Percentiles rank a stretch among this genome's conserved stretches.
phyloP scores from a whole-genome alignment of 2,113 vertebrate species.

The Leptodactylus fuscus region DNA sequence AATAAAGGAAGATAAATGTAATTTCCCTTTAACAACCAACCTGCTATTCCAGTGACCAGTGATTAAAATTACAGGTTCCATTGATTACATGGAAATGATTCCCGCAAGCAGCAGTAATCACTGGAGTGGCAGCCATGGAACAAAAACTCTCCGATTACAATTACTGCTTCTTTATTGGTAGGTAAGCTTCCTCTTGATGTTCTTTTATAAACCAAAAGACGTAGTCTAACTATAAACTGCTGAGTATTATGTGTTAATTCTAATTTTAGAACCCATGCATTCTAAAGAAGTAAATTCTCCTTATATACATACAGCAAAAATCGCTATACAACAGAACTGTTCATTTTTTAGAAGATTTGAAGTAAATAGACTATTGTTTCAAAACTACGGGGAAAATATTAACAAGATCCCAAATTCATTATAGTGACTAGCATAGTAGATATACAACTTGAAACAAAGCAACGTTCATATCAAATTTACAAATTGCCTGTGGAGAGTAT shows the following conservation, averaged over 20 bases:
- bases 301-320: neutral
- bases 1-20: neutral
- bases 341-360: neutral
- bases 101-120: slow-evolving; percentile 41
- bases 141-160: slow-evolving; percentile 36
- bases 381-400: neutral
- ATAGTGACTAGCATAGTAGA: no score
- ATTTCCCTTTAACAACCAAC: slow-evolving; percentile 38
- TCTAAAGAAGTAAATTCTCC: neutral
- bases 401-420: neutral
- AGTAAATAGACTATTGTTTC: neutral
- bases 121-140: slow-evolving; percentile 24
- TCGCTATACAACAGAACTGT: neutral
- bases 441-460: no score
- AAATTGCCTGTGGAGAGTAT: no score
- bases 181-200: neutral
- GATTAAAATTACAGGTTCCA: slow-evolving; percentile 58
- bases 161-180: slow-evolving; percentile 12
- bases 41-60: slow-evolving; percentile 30
- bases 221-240: slow-evolving; percentile 5
- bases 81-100: slow-evolving; percentile 46
- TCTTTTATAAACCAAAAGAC: slow-evolving; percentile 12
- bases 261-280: neutral
- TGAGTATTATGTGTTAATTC: neutral
- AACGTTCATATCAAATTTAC: no score